phyloP scores from a whole-genome alignment of 2,797 vertebrate genomes.

The Helicolenus hilgendorfi region DNA sequence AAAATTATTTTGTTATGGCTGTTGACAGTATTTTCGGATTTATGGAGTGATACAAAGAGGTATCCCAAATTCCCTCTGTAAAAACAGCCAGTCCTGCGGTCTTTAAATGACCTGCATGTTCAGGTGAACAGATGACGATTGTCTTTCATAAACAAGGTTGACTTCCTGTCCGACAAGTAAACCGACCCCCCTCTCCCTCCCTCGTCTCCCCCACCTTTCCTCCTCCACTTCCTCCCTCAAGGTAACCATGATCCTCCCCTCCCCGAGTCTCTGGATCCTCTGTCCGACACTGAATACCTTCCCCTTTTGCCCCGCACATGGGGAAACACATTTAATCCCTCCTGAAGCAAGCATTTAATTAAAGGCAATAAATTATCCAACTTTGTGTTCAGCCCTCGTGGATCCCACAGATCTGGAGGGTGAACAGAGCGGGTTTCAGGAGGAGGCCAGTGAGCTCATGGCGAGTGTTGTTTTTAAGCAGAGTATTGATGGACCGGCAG shows the following conservation, averaged over 20 bases:
- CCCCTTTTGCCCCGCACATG: slow-evolving; percentile 68
- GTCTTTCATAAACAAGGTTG: slow-evolving; percentile 17
- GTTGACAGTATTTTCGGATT: no score
- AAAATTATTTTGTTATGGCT: no score
- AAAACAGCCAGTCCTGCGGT: background rate
- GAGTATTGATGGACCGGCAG: slow-evolving; percentile 34
- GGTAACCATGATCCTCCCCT: slow-evolving; percentile 73
- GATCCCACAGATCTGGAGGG: background rate
- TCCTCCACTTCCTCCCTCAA: slow-evolving; percentile 47
- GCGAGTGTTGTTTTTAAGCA: slow-evolving; percentile 12
- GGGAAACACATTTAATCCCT: slow-evolving; percentile 82
- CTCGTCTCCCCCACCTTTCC: background rate
- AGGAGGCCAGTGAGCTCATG: slow-evolving; percentile 19
- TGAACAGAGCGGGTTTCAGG: background rate
- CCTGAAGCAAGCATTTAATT: slow-evolving; percentile 72
- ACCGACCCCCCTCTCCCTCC: slow-evolving; percentile 19
- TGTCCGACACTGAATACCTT: slow-evolving; percentile 75
- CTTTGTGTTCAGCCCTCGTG: slow-evolving; percentile 57
- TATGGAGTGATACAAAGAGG: no score
- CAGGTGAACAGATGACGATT: slow-evolving; percentile 28
- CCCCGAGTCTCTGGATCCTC: slow-evolving; percentile 52
- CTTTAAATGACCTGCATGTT: background rate
- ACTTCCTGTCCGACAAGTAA: slow-evolving; percentile 62
- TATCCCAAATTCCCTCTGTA: no score
- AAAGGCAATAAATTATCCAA: slow-evolving; percentile 77